Conservation (phyloP, 92 coral and sea anemone genomes). For the Heteractis magnifica region DNA sequence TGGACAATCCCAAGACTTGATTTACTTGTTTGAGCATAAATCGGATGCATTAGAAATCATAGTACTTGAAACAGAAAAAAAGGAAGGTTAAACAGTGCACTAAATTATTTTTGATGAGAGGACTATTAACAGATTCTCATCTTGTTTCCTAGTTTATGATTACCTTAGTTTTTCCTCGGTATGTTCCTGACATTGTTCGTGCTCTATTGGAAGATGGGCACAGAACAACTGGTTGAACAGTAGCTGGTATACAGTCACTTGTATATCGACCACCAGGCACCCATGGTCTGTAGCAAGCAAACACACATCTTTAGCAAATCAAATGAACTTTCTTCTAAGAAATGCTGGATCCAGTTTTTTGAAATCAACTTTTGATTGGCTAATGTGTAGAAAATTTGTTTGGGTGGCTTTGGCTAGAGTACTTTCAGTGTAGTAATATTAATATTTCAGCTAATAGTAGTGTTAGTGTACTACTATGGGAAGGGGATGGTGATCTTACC, state of each 20-base stretch:
- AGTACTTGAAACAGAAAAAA: conserved; percentile 2
- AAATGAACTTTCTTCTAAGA: no score
- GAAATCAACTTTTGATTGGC: no score
- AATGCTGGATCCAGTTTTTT: no score
- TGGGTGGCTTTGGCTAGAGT: no score
- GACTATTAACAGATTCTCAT: not conserved
- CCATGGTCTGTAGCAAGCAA: conserved; percentile 61
- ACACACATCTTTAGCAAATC: no score
- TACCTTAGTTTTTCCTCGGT: conserved; percentile 40
- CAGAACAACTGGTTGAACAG: conserved; percentile 54
- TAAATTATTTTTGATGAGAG: no score
- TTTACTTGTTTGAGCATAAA: not conserved
- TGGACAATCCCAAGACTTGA: not conserved
- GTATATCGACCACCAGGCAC: conserved; percentile 77
- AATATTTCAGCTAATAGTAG: no score
- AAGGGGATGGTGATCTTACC: conserved; percentile 30
- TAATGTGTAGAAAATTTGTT: no score
- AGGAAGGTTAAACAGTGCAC: not conserved
- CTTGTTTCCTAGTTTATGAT: not conserved
- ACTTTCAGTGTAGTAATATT: no score
- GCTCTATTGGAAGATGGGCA: conserved; percentile 75
- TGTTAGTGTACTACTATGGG: no score
- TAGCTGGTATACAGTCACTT: conserved; percentile 61
- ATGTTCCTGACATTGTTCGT: conserved; percentile 78
- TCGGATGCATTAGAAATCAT: not conserved